Conservation (phyloP, 2,888 invertebrate genomes). For the Idaea biselata region DNA sequence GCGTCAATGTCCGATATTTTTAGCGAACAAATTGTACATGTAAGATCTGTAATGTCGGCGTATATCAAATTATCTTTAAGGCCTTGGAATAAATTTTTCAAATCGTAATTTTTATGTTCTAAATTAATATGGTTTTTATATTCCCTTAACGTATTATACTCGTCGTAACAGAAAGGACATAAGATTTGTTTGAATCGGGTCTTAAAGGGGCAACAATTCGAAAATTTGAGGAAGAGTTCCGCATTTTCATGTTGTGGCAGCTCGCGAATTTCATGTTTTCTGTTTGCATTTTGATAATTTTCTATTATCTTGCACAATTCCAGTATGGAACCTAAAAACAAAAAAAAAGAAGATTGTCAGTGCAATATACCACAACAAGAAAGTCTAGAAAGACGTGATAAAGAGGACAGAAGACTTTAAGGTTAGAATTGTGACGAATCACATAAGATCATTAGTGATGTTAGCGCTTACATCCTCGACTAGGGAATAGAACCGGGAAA, state of each 20-base stretch:
- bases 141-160: slow-evolving; percentile 52
- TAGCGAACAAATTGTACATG: slow-evolving; percentile 62
- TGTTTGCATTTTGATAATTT: slow-evolving; percentile 63
- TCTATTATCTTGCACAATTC: slow-evolving; percentile 64
- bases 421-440: background rate
- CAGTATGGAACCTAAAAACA: slow-evolving; percentile 75
- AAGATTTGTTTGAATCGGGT: slow-evolving; percentile 70
- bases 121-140: slow-evolving; percentile 61
- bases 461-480: too few relatives aligned
- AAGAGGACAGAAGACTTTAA: background rate
- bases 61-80: slow-evolving; percentile 68
- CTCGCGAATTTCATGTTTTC: slow-evolving; percentile 64
- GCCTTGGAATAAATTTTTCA: slow-evolving; percentile 62
- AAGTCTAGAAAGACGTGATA: background rate
- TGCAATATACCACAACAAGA: slow-evolving; percentile 43
- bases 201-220: slow-evolving; percentile 71
- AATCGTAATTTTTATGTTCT: slow-evolving; percentile 56
- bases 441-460: background rate
- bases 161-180: slow-evolving; percentile 68
- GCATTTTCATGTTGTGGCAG: slow-evolving; percentile 71
- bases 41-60: slow-evolving; percentile 67
- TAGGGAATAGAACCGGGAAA: too few relatives aligned
- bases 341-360: slow-evolving; percentile 68
- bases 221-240: slow-evolving; percentile 65
- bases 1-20: slow-evolving; percentile 57